These are phyloP conservation scores for Limanda limanda DNA, from an alignment of 2,113 vertebrate genomes.

Conservation along the genomic window DNA sequence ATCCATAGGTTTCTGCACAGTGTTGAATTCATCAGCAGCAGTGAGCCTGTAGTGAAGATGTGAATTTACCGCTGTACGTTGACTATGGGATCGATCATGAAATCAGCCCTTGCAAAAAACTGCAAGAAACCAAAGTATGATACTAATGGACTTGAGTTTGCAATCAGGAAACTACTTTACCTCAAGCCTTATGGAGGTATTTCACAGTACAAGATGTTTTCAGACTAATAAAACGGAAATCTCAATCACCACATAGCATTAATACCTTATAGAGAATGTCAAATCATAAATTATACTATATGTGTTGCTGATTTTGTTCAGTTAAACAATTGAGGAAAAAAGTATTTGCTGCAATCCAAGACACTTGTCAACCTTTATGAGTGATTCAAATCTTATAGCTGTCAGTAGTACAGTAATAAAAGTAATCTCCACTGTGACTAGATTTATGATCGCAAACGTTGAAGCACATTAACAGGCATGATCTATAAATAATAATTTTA, in stretches of 20 bases:
- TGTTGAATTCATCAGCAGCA: conserved; percentile 7
- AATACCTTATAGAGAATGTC: background rate
- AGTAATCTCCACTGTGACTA: too few relatives aligned
- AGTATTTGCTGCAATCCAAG: background rate
- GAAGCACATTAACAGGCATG: too few relatives aligned
- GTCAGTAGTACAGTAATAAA: too few relatives aligned
- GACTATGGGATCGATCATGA: conserved; percentile 26
- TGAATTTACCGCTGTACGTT: background rate
- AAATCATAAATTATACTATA: background rate
- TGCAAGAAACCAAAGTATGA: background rate
- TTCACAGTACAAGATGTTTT: conserved; percentile 2
- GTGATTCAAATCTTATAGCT: too few relatives aligned
- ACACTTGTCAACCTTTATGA: background rate
- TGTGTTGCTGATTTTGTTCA: background rate
- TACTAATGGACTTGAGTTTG: conserved; percentile 1
- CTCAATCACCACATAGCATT: background rate
- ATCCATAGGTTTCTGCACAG: conserved; percentile 35
- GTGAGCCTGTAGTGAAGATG: background rate
- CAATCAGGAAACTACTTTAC: background rate
- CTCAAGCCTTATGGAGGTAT: background rate
- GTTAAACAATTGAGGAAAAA: background rate
- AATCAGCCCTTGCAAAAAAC: too few relatives aligned
- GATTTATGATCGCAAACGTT: too few relatives aligned
- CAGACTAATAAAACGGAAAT: background rate
- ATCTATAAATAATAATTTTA: too few relatives aligned